Percentiles rank a stretch among this genome's conserved stretches.
Conservation (phyloP, 2,888 invertebrate genomes). For the Cheilosia urbana region DNA sequence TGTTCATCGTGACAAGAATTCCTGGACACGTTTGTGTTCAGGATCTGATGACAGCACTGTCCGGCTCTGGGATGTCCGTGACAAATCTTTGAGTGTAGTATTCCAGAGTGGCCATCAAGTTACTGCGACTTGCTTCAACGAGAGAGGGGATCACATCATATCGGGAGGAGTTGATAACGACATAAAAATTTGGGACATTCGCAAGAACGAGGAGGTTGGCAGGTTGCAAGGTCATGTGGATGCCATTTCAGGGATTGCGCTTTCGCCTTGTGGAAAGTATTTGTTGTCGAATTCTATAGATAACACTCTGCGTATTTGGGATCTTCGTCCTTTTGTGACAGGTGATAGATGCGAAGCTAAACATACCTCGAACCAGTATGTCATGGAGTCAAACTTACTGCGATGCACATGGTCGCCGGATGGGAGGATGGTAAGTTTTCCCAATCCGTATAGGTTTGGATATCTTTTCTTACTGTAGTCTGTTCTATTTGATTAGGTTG, state of each 20-base stretch:
- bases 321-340: constrained; percentile 97
- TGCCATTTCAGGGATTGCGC: constrained; percentile 94
- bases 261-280: constrained; percentile 88
- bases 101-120: constrained; percentile 10
- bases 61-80: constrained; percentile 24
- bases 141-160: constrained; percentile 96
- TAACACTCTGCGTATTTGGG: constrained; percentile 97
- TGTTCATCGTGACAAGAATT: constrained; percentile 89
- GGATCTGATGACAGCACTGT: constrained; percentile 95
- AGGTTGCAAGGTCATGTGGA: constrained; percentile 96
- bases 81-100: neutral
- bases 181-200: constrained; percentile 98
- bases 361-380: constrained; percentile 96
- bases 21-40: constrained; percentile 94
- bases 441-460: neutral
- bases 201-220: constrained; percentile 93
- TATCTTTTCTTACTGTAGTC: neutral
- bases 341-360: constrained; percentile 96
- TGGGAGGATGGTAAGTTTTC: constrained; percentile 85
- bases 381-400: constrained; percentile 98
- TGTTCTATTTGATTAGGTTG: neutral
- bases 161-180: constrained; percentile 98
- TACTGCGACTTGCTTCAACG: constrained; percentile 93
- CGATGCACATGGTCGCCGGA: constrained; percentile 97
- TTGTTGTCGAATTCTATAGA: constrained; percentile 98